Base-by-base conservation (phyloP, 1,140 invertebrate genomes). In the Glossosoma conforme region DNA sequence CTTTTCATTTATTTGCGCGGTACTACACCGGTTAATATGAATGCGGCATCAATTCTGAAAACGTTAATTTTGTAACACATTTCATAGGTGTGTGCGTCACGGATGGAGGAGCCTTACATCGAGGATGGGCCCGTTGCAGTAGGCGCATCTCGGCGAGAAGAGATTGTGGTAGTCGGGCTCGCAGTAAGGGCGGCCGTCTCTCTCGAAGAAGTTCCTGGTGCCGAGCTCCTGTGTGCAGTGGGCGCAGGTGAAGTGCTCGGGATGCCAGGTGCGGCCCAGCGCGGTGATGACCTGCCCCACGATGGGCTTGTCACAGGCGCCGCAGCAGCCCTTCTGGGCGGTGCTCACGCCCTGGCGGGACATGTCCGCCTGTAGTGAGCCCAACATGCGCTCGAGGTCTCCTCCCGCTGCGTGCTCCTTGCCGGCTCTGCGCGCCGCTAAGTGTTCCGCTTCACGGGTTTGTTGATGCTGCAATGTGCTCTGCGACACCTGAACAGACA, bases 231-330 rank as follows among this genome's bases (percentile, higher is more conserved):
- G 87, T 48, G 89, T 90, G 79, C 97, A 99, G 66, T 98, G 93
- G 44, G 87, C 88, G 77, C 97, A 99, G 3, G 86, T 91, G 73
- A 99, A 99, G 69, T 99, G 97, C 74, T 99, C 96, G 9, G 96
- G 94, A 73, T 99, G 97, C 95, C 95, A 99, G n/a, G 95, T 97
- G 71, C 94, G 92, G 19, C 96, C 97, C 59, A 99, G 65, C 1
- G 97, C 97, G 22, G 94, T 97, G 59, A 97, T 90, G 42, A 93
- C 89, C 83, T 97, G 93, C 58, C 96, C 96, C 25, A 98, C 92
- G 70, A 99, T 97, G 13, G 94, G 92, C 65, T 99, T 97, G 68
- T 94, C 90, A 79, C 95, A 99, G 44, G 92, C 93, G 65, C 83
- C 93, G 84, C 96, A 98, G 75, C 93, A 94, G 60, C 96, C 97